Base-by-base conservation (phyloP, 2,888 invertebrate species). In the Drosophila sordidapex region DNA sequence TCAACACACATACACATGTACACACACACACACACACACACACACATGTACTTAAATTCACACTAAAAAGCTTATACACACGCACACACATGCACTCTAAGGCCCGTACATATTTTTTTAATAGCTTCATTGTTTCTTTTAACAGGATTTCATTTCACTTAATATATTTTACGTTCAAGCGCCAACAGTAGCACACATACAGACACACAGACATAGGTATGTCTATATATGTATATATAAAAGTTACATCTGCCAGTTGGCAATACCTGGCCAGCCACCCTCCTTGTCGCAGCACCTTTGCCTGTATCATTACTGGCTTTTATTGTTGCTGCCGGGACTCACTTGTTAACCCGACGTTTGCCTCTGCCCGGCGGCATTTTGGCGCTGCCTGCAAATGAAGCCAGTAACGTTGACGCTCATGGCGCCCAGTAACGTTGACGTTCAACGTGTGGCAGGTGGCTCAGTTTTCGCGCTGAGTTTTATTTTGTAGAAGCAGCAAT, bases 101-200 rank as follows among this genome's bases (percentile, higher is more conserved):
- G 31, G 52, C 48, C 53, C 35, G 27, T 48, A 57, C 48, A 69
- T 43, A 57, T 70, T 71, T 83, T 85, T 89, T 85, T 85, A 85
- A 85, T 85, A 82, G 85, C 85, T 85, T 89, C 90, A 85, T 85
- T 85, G 85, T 85, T 85, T 89, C 77, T 79, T 73, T 79, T 89
- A 85, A 85, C 85, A 89, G 85, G 85, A 89, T 85, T 89, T 85
- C 80, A 89, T 85, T 89, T 89, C 80, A 82, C 90, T 85, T 89
- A 85, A 89, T 87, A 79, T 74, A 77, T 74, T 73, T 82, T 72
- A 76, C 72, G 70, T 56, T 76, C 53, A 70, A 72, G 67, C 76
- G 46, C 25, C 67, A 61, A 31, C 62, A 56, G 27, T 38, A 27
- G 18, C 36, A 46, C 62, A 58, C 58, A 46, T 29, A 58, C 33